phyloP scores from a whole-genome alignment of 1,140 invertebrate species.

The Muscidifurax raptorellus region DNA sequence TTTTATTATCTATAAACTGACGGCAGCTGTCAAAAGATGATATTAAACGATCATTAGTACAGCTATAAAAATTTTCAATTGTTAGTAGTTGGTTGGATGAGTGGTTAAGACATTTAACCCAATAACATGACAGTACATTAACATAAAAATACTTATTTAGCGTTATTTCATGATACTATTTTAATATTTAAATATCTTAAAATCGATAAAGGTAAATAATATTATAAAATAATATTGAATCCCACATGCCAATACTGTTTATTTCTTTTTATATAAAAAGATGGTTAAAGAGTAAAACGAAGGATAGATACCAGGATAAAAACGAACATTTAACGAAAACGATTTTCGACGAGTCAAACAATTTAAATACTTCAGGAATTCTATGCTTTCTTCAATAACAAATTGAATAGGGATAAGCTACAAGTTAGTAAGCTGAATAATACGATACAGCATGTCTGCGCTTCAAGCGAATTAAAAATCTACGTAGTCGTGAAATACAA shows the following conservation, averaged over 20 bases:
- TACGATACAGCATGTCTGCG: conserved; percentile 22
- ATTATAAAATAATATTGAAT: conserved; percentile 15
- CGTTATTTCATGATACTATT: background rate
- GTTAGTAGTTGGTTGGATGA: conserved; percentile 75
- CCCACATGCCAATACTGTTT: conserved; percentile 28
- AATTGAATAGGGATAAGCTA: conserved; percentile 11
- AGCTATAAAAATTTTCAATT: conserved; percentile 58
- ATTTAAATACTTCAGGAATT: conserved; percentile 16
- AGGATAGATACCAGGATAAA: background rate
- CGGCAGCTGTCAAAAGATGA: background rate
- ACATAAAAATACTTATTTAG: background rate
- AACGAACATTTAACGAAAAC: background rate
- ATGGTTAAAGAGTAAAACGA: background rate
- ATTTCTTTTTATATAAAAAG: conserved; percentile 10
- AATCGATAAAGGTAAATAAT: background rate
- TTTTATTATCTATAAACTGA: background rate
- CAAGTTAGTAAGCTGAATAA: conserved; percentile 45
- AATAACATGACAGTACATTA: background rate
- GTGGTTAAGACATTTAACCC: conserved; percentile 71
- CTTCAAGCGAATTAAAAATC: conserved; percentile 37
- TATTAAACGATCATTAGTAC: background rate
- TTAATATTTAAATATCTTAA: background rate
- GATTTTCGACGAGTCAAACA: background rate
- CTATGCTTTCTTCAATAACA: conserved; percentile 11
- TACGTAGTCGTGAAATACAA: conserved; percentile 20